These are phyloP conservation scores for Masnerella sp. DNA, from an alignment of 2,888 invertebrate species.

Conservation along the genomic window DNA sequence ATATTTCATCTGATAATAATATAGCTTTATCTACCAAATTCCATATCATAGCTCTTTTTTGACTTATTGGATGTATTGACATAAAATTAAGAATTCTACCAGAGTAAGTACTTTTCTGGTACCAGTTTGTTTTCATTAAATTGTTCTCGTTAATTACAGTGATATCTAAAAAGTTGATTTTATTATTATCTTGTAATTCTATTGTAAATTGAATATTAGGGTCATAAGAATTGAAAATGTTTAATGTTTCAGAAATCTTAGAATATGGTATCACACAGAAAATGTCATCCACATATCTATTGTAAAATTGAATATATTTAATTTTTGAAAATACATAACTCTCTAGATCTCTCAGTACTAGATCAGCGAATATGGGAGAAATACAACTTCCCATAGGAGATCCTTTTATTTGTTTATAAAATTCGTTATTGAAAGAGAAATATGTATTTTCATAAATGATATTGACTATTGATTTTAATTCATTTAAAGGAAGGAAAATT, in stretches of 20 bases:
- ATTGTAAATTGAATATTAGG: constrained; percentile 11
- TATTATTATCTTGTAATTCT: constrained; percentile 7
- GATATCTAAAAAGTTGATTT: constrained; percentile 15
- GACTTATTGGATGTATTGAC: too few species aligned
- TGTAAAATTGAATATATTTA: too few species aligned
- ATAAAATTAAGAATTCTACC: constrained; percentile 3
- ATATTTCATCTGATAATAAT: too few species aligned
- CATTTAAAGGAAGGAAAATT: neutral
- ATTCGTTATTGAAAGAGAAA: constrained; percentile 7
- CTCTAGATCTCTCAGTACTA: constrained; percentile 13
- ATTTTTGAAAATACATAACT: too few species aligned
- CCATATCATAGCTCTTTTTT: constrained; percentile 3
- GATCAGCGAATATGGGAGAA: constrained; percentile 9
- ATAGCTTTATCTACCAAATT: too few species aligned
- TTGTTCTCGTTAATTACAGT: neutral
- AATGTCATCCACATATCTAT: too few species aligned
- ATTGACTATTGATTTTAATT: neutral
- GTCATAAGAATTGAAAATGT: constrained; percentile 10
- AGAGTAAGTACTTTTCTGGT: constrained; percentile 7
- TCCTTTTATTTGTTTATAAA: constrained; percentile 13
- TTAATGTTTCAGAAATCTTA: neutral
- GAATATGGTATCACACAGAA: neutral
- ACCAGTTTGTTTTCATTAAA: constrained; percentile 13
- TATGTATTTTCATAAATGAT: constrained; percentile 14
- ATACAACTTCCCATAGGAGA: constrained; percentile 11